Evolutionary conservation across 2,797 vertebrate genomes (phyloP), one percentile per base, ranked within the genome.

Genomic region (Tragopan temminckii): DNA sequence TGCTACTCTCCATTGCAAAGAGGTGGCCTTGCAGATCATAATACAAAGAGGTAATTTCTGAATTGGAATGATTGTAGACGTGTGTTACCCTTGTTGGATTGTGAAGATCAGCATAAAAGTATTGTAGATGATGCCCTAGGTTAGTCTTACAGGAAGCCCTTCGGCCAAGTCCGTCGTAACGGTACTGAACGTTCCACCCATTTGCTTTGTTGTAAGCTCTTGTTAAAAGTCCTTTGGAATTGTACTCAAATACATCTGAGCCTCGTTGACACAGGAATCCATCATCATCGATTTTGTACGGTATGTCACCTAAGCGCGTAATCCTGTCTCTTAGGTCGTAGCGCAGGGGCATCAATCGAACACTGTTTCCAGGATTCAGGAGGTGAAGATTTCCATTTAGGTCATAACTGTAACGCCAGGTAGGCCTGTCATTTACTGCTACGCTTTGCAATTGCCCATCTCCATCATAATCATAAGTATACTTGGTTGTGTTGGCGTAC

Each of bases 1-100:
- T 99, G 98, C 99, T 99, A 94, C 99, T 99, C 97, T 99, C 99
- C 99, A 99, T 99, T 78, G 99, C 99, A 76, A 99, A 99, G 92
- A 99, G 98, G 97, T 99, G 99, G 33, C 99, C 99, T 97, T 99
- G 99, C 83, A 99, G 98, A 94, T 99, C 99, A 3, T 99, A 99
- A 97, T 99, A 99, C 67, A 99, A 98, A 0, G 99, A 99, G 15
- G 99, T 98, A 85, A 99, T 99, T 96, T 99, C 99, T 0, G 99
- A 99, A 94, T 99, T 99, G 90, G 99, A 99, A 97, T 99, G 99
- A 89, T 99, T 99, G 96, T 99, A 99, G 94, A 99, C 98, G 9
- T 99, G 99, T 13, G 99, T 99, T 96, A 99, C 98, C 85, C 99
- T 98, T 2, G 98, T 98, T 0, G 99, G 99, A 93, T 99, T 99